Evolutionary conservation across 2,888 invertebrate genomes (phyloP), one percentile per base, ranked within the genome.

Genomic region (Mesochorus sp.): DNA sequence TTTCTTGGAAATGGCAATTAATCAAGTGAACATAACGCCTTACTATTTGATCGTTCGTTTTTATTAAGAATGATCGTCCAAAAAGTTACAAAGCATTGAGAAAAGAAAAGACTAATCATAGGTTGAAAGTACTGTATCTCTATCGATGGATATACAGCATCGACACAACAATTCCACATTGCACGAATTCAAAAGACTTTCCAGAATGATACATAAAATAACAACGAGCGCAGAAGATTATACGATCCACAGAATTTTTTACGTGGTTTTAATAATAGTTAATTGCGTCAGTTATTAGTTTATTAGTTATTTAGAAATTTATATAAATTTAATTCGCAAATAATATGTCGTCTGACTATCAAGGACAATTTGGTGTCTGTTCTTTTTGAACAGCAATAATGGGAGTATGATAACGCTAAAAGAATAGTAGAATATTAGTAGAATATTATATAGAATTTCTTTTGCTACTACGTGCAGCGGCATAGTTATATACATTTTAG

Each of bases 21-120:
- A 85, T 86, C 85, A 84, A 81, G 12, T 3, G 82, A n/a, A n/a
- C 84, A 72, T 81, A 73, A 82, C 79, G 80, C 84, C 85, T 78
- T 80, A 59, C 82, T 84, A 82, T 86, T 86, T 84, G 83, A 84
- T 84, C 84, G 86, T 71, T 86, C 85, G 84, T 85, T 83, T 83
- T 86, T 85, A 85, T 86, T 85, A 85, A 84, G 83, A 83, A 85
- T 82, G 86, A 84, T 85, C 82, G 86, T 49, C 12, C 37, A 37
- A 37, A 37, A 12, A 37, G 37, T 6, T 8, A 12, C 1, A 2
- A 37, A 8, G 37, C 12, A 10, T 2, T 2, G 21, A 47, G 44
- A 47, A 5, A 19, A 39, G 39, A 12, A 1, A 4, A 8, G 14
- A 39, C 1, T 5, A n/a, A 39, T 39, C 12, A 39, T 12, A n/a